Conservation (phyloP, 2,113 vertebrate genomes). For the Stigmatopora nigra region DNA sequence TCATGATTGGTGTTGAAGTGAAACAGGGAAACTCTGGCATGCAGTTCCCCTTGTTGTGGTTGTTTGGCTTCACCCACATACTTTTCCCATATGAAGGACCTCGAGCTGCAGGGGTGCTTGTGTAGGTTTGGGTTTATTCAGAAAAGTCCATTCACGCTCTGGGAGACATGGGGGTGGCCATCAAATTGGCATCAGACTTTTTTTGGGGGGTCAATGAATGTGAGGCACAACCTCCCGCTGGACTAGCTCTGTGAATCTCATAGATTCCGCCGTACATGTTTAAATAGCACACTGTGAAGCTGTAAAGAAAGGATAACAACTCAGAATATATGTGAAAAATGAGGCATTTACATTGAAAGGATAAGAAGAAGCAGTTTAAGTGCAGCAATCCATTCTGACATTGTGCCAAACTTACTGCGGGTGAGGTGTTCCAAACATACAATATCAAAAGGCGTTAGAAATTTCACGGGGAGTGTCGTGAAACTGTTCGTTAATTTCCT, state of each 20-base stretch:
- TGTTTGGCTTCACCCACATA: conserved; percentile 62
- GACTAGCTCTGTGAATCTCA: conserved; percentile 51
- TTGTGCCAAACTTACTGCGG: conserved; percentile 31
- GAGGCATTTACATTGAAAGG: conserved; percentile 32
- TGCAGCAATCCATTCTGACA: conserved; percentile 29
- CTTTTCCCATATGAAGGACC: conserved; percentile 47
- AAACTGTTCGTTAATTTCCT: conserved; percentile 36
- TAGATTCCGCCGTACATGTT: conserved; percentile 42
- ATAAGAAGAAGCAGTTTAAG: conserved; percentile 40
- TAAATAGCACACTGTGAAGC: conserved; percentile 35
- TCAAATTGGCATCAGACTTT: conserved; percentile 58
- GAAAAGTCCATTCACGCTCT: conserved; percentile 69
- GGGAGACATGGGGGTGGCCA: conserved; percentile 66
- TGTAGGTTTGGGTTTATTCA: conserved; percentile 71
- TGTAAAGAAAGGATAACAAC: conserved; percentile 40
- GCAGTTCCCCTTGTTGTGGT: conserved; percentile 55
- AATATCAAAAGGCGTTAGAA: conserved; percentile 33
- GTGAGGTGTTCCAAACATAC: conserved; percentile 25
- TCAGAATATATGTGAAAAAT: conserved; percentile 60
- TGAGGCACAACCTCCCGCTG: conserved; percentile 47
- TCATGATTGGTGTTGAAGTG: conserved; percentile 43
- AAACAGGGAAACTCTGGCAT: conserved; percentile 43
- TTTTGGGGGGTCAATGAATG: conserved; percentile 51
- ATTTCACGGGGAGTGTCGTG: conserved; percentile 28
- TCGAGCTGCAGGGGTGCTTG: conserved; percentile 57